A percentile compares a stretch with the other conserved stretches of the same genome.
These are phyloP conservation scores for Pleuronectes platessa DNA, from an alignment of 2,113 vertebrate species.

Conservation along the genomic window DNA sequence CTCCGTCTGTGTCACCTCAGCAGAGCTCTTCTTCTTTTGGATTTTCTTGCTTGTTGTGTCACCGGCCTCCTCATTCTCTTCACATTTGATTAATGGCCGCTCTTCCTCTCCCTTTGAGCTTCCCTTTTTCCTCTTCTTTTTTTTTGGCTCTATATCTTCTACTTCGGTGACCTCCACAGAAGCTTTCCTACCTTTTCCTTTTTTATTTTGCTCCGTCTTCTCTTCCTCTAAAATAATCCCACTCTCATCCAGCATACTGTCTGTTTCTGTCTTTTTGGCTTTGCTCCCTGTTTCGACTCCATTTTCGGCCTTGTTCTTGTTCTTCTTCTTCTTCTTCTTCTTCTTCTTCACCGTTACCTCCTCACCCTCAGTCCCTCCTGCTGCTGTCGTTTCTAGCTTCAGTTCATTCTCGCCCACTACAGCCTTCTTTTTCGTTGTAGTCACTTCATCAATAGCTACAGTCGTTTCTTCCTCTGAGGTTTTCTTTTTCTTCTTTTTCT, in stretches of 20 bases:
- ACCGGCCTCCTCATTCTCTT: not conserved
- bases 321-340: slow-evolving; percentile 52
- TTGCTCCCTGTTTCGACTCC: slow-evolving; percentile 13
- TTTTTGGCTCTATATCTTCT: slow-evolving; percentile 34
- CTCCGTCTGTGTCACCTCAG: not conserved
- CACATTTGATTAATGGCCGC: not conserved
- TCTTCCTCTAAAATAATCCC: slow-evolving; percentile 5
- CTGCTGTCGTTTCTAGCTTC: not conserved
- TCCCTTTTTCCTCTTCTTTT: slow-evolving; percentile 58
- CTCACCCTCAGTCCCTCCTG: not conserved
- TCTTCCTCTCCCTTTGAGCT: not conserved
- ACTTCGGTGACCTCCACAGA: not conserved
- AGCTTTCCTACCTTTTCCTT: slow-evolving; percentile 1
- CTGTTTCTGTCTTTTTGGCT: not conserved
- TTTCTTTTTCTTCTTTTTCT: slow-evolving; percentile 47
- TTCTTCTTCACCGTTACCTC: slow-evolving; percentile 42
- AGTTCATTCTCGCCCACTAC: slow-evolving; percentile 5
- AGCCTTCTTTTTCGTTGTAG: slow-evolving; percentile 23
- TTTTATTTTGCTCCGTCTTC: slow-evolving; percentile 41
- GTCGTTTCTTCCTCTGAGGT: not conserved
- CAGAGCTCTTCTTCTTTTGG: slow-evolving; percentile 32
- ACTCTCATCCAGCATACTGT: not conserved
- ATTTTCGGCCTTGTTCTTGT: slow-evolving; percentile 1
- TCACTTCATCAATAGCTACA: not conserved
- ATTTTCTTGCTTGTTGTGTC: slow-evolving; percentile 22